phyloP scores from a whole-genome alignment of 1,140 invertebrate species.

The Ctenoplectra terminalis region DNA sequence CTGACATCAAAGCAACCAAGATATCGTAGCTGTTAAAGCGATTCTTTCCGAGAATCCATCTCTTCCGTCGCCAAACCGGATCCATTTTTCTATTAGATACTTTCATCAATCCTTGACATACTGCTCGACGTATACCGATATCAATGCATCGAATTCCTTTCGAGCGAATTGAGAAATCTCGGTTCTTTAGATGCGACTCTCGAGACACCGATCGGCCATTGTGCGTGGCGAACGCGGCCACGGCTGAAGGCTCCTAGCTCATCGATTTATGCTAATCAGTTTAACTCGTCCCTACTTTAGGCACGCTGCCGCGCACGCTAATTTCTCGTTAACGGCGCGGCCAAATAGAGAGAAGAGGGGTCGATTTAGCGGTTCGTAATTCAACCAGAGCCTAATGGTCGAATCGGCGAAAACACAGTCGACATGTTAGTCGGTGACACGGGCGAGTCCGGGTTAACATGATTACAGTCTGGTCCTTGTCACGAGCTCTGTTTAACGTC shows the following conservation, averaged over 20 bases:
- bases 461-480: slow-evolving; percentile 19
- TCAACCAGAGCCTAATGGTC: not conserved
- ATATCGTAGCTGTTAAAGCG: no score
- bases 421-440: not conserved
- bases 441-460: not conserved
- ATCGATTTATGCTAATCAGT: slow-evolving; percentile 37
- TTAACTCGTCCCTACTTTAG: slow-evolving; percentile 19
- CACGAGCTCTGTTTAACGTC: not conserved
- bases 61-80: no score
- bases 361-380: slow-evolving; percentile 2
- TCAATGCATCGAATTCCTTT: not conserved
- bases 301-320: slow-evolving; percentile 11
- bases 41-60: no score
- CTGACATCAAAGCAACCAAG: no score
- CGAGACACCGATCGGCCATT: slow-evolving; percentile 30
- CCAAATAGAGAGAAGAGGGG: not conserved
- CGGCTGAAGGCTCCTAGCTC: not conserved
- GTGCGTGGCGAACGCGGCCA: slow-evolving; percentile 5
- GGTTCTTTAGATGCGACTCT: no score
- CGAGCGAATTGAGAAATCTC: not conserved
- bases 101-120: not conserved
- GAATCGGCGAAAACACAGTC: slow-evolving; percentile 34
- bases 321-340: slow-evolving; percentile 34
- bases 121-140: not conserved
- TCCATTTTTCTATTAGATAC: not conserved